Evolutionary conservation across 2,797 vertebrate genomes (phyloP).

Genomic region (Melanotaenia boesemani): DNA sequence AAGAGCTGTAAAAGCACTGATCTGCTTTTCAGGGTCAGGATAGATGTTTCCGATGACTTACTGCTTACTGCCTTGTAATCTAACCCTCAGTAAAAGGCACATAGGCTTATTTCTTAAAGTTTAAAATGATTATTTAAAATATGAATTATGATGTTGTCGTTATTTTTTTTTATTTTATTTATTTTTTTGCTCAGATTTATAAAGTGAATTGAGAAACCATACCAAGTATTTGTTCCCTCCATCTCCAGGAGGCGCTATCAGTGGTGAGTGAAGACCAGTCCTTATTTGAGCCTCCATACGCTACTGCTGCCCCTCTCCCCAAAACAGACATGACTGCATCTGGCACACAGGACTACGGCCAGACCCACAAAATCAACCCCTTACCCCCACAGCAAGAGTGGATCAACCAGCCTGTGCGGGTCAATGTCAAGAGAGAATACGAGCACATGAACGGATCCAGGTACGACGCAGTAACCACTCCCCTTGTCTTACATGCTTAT

Average conservation of each 20-base stretch:
- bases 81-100: neutral
- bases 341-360: conserved; percentile 95
- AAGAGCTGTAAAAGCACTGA: neutral
- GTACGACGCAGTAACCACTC: conserved; percentile 73
- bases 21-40: neutral
- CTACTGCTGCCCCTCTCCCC: conserved; percentile 91
- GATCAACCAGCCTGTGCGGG: conserved; percentile 94
- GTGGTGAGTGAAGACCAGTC: conserved; percentile 99
- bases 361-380: conserved; percentile 97
- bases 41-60: neutral
- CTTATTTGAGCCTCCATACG: conserved; percentile 96
- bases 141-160: neutral
- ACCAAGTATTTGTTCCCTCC: conserved; percentile 44
- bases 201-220: neutral
- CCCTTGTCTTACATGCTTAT: neutral
- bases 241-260: conserved; percentile 95
- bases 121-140: neutral
- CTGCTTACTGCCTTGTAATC: neutral
- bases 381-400: conserved; percentile 97
- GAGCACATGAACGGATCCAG: conserved; percentile 99
- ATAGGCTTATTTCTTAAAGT: neutral
- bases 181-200: neutral
- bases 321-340: conserved; percentile 99
- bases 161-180: no score
- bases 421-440: conserved; percentile 97